Evolutionary conservation across 2,113 vertebrate species (phyloP), one percentile per base, ranked within the genome.

Genomic region (Elaphurus davidianus): DNA sequence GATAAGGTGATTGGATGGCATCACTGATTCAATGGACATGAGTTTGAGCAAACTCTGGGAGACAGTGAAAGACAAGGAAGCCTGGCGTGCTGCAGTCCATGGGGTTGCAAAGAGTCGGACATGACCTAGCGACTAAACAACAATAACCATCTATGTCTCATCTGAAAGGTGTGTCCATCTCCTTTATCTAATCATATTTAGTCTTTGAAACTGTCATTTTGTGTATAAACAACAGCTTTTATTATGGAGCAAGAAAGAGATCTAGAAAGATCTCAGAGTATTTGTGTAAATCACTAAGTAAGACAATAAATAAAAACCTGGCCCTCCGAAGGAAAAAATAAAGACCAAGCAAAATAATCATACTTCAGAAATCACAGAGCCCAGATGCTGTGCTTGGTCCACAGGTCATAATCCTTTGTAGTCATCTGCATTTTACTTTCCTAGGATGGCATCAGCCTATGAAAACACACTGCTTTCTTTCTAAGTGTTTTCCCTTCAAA

Each of bases 371-470:
- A 76, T 43, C 47, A 88, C 10, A 64, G 27, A 84, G 25, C 10
- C 45, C 33, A 83, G 57, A 47, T 76, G 19, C 25, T 71, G 4
- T 71, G 54, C 25, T 47, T 55, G 60, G 11, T 87, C 67, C 88
- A 87, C 87, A 87, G n/a, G 76, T 96, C 78, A 82, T 84, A 28
- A 95, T 71, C 30, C 17, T 95, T 90, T 86, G n/a, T 30, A 54
- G 62, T 79, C 15, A 92, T 87, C 76, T 91, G 67, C 47, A 88
- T 90, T 97, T 97, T 50, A 85, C 6, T 76, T 90, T 79, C 6
- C 6, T 92, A 87, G 79, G 23, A 23, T 36, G 62, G 13, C 0
- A 2, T 92, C 71, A 90, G 6, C 59, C 60, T 28, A 54, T 33
- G 52, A 88, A 93, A 93, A 62, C 33, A 50, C 5, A 78, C 19